phyloP scores from a whole-genome alignment of 2,113 vertebrate genomes.

The Microtus oregoni region DNA sequence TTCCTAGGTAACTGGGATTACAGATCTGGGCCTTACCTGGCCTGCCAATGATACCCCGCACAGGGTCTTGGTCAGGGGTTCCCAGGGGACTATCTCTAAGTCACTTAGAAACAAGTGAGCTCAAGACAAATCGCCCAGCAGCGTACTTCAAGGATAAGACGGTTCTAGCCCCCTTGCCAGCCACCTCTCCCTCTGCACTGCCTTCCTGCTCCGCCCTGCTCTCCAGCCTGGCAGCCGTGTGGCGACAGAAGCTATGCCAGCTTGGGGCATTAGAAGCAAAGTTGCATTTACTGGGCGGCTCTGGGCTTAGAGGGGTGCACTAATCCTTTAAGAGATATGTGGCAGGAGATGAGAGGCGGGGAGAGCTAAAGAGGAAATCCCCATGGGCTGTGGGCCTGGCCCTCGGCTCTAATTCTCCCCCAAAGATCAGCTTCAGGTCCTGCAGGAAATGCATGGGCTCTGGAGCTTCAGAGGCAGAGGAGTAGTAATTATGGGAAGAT shows the following conservation, averaged over 20 bases:
- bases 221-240: slow-evolving; percentile 62
- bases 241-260: slow-evolving; percentile 77
- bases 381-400: slow-evolving; percentile 72
- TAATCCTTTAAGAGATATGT: slow-evolving; percentile 82
- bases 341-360: slow-evolving; percentile 81
- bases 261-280: slow-evolving; percentile 66
- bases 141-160: neutral
- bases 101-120: neutral
- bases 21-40: neutral
- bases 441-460: slow-evolving; percentile 78
- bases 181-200: neutral
- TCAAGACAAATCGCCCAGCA: neutral
- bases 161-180: neutral
- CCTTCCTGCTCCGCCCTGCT: neutral
- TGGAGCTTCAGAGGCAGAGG: slow-evolving; percentile 66
- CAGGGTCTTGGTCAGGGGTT: accelerated
- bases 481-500: slow-evolving; percentile 72
- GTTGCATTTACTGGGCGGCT: slow-evolving; percentile 73
- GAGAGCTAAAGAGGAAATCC: slow-evolving; percentile 80
- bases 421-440: slow-evolving; percentile 75
- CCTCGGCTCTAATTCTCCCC: slow-evolving; percentile 65
- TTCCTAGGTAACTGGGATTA: neutral
- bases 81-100: neutral
- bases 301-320: slow-evolving; percentile 69
- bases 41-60: neutral